Evolutionary conservation across 2,888 invertebrate genomes (phyloP).

Genomic region (Vandiemenella viatica): DNA sequence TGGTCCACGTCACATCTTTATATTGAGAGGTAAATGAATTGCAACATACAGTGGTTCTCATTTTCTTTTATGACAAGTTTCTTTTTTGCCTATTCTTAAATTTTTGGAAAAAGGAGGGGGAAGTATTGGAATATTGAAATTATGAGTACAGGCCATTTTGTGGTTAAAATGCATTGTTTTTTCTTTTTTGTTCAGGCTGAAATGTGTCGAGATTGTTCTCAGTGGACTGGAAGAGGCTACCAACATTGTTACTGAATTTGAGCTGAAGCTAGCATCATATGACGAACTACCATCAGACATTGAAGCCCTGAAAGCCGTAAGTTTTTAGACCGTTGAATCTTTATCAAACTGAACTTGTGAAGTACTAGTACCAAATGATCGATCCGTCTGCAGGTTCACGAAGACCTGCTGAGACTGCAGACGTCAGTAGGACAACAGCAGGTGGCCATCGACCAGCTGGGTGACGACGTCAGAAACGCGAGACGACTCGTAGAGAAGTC

Average conservation of each 20-base stretch:
- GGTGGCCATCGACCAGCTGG: slow-evolving; percentile 77
- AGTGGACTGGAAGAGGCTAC: slow-evolving; percentile 84
- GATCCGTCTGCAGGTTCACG: slow-evolving; percentile 59
- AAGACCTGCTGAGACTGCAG: slow-evolving; percentile 71
- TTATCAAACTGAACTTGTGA: too few species aligned
- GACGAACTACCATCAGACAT: slow-evolving; percentile 82
- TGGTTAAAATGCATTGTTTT: not conserved
- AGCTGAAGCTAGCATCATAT: slow-evolving; percentile 80
- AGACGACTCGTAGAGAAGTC: slow-evolving; percentile 82
- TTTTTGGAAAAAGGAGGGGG: too few species aligned
- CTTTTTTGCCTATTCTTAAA: too few species aligned
- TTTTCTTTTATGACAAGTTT: too few species aligned
- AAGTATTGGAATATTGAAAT: too few species aligned
- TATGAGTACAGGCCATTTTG: not conserved
- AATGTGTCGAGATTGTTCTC: slow-evolving; percentile 82
- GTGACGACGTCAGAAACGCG: slow-evolving; percentile 79
- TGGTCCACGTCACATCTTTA: slow-evolving; percentile 76
- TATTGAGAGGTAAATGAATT: slow-evolving; percentile 52
- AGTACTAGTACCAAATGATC: too few species aligned
- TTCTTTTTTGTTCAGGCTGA: slow-evolving; percentile 41
- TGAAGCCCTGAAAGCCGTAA: slow-evolving; percentile 64
- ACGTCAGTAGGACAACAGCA: slow-evolving; percentile 81
- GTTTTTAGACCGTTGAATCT: too few species aligned
- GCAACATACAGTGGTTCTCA: not conserved
- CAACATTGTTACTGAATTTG: slow-evolving; percentile 79